Evolutionary conservation across 2,797 vertebrate genomes (phyloP).

Genomic region (Tinamus major): DNA sequence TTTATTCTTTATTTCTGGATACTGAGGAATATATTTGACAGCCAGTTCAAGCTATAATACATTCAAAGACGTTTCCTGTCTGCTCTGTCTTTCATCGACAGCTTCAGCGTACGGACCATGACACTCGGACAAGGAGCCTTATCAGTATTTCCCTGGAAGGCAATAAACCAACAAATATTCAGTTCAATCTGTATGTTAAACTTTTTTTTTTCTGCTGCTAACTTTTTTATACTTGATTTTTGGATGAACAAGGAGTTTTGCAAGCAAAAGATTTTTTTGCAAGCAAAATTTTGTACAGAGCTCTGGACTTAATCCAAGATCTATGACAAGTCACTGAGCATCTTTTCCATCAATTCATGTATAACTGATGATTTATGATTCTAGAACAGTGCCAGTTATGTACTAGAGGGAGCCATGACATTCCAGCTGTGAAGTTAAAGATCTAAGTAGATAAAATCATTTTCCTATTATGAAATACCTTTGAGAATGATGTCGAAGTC

Average conservation of each 20-base stretch:
- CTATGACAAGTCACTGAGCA: background rate
- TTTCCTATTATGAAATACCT: background rate
- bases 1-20: background rate
- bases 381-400: background rate
- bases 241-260: background rate
- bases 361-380: background rate
- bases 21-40: background rate
- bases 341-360: background rate
- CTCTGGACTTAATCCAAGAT: background rate
- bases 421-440: background rate
- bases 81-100: background rate
- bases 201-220: background rate
- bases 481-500: background rate
- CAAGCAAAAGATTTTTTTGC: background rate
- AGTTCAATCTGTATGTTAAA: background rate
- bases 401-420: fast-evolving
- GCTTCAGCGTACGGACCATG: fast-evolving
- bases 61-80: background rate
- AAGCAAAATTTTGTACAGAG: background rate
- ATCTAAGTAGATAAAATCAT: fast-evolving
- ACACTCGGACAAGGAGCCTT: background rate
- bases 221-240: fast-evolving
- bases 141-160: conserved; percentile 40
- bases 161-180: background rate
- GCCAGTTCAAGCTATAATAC: background rate